Evolutionary conservation across 1,140 invertebrate genomes (phyloP), one percentile per base, ranked within the genome.

Genomic region (Trypoxylus dichotomus): DNA sequence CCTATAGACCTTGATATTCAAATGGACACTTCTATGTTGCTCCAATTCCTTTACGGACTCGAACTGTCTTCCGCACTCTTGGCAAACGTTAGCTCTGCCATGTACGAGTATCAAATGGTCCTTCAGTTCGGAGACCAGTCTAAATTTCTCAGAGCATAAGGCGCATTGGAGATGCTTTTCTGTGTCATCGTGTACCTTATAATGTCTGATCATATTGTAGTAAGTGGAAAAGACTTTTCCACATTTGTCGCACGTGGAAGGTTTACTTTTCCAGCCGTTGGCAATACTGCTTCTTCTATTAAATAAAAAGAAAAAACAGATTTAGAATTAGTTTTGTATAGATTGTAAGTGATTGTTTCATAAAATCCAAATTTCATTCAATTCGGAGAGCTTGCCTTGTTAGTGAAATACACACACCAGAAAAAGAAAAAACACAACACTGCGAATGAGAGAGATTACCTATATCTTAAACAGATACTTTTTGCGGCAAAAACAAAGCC

Each of bases 11-110:
- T 92, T 92, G 1, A 92, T 87, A 79, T 92, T 91, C 25, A 92
- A 85, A 84, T 93, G 91, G 1, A 90, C 87, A 80, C 90, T 91
- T 60, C 90, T 90, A 80, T 93, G 92, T 79, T 92, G 90, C 0
- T 88, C 87, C 5, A 92, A 84, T 76, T 92, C 90, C 0, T 85
- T 85, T 21, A 89, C 88, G 13, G 90, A 88, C 29, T 88, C 83
- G 81, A 92, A 92, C 58, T 88, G 88, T 80, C 90, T 89, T 10
- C 90, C 89, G 78, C 92, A 93, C 10, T 92, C 88, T 11, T 89
- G 87, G 71, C 92, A 93, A 72, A 87, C 42, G 37, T 54, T 27
- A 2, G 68, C 76, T 24, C 11, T 10, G 1, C 72, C 72, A n/a
- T 78, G 77, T 1, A 54, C 63, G 0, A 32, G 7, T 25, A 87